Conservation (phyloP, 2,113 vertebrate species). For the Paraplagusia blochii region DNA sequence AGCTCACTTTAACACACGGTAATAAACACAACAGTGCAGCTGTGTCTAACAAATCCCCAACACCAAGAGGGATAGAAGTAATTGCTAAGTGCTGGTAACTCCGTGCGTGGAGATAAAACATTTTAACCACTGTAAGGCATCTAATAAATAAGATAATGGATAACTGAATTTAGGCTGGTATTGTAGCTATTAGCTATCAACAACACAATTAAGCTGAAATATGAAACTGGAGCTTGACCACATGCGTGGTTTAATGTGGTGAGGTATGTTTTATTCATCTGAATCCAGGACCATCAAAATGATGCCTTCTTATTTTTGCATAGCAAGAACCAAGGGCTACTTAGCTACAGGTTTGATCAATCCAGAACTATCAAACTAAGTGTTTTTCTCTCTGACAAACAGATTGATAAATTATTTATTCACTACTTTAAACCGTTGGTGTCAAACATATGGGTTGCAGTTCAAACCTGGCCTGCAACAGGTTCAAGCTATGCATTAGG, state of each 20-base stretch:
- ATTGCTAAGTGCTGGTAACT: not conserved
- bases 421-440: no score
- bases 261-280: constrained; percentile 27
- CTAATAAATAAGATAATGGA: constrained; percentile 9
- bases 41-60: constrained; percentile 1
- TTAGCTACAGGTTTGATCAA: not conserved
- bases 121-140: constrained; percentile 5
- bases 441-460: no score
- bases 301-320: constrained; percentile 28
- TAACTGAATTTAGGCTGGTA: not conserved
- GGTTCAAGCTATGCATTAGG: no score
- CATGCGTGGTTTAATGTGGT: constrained; percentile 6
- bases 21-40: not conserved
- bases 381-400: no score
- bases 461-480: no score
- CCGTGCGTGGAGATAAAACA: constrained; percentile 2
- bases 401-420: no score
- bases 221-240: constrained; percentile 13
- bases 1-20: constrained; percentile 1
- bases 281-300: constrained; percentile 13
- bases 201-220: constrained; percentile 3
- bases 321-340: not conserved
- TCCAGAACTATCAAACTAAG: not conserved
- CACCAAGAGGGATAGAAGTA: not conserved
- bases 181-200: constrained; percentile 4